Conservation (phyloP, 2,888 invertebrate genomes). For the Maniola hyperantus region DNA sequence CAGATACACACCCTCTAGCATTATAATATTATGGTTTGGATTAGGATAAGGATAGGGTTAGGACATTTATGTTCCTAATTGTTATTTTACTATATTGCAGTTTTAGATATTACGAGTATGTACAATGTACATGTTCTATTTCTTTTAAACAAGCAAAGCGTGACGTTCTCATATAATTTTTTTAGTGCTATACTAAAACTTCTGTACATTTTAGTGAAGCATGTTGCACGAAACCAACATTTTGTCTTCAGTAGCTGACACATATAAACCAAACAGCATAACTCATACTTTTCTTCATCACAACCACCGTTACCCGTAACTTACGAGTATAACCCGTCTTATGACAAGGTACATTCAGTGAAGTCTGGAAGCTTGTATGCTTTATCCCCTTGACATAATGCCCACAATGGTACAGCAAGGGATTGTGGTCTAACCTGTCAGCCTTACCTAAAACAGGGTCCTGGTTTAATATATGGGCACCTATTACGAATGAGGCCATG, state of each 20-base stretch:
- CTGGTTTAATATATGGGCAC: conserved; percentile 42
- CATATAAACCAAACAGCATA: conserved; percentile 8
- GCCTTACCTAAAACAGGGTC: conserved; percentile 40
- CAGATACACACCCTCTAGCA: too few relatives aligned
- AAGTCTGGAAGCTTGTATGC: background rate
- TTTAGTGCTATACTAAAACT: background rate
- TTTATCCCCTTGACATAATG: conserved; percentile 19
- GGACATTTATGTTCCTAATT: too few relatives aligned
- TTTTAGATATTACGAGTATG: too few relatives aligned
- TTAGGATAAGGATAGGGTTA: too few relatives aligned
- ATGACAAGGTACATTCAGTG: conserved; percentile 15
- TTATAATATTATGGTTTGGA: too few relatives aligned
- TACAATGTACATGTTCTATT: too few relatives aligned
- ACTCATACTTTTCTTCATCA: conserved; percentile 22
- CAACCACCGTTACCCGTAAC: conserved; percentile 21
- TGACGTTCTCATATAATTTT: too few relatives aligned
- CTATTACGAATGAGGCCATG: conserved; percentile 38
- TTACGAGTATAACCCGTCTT: conserved; percentile 17
- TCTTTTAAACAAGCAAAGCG: too few relatives aligned
- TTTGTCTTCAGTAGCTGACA: conserved; percentile 9
- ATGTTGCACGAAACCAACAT: background rate
- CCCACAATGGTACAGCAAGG: conserved; percentile 18
- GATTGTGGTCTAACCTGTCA: conserved; percentile 41
- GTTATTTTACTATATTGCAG: too few relatives aligned
- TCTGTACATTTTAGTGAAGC: background rate